These are phyloP conservation scores for Thereva nobilitata DNA, from an alignment of 2,888 invertebrate species.

Conservation along the genomic window DNA sequence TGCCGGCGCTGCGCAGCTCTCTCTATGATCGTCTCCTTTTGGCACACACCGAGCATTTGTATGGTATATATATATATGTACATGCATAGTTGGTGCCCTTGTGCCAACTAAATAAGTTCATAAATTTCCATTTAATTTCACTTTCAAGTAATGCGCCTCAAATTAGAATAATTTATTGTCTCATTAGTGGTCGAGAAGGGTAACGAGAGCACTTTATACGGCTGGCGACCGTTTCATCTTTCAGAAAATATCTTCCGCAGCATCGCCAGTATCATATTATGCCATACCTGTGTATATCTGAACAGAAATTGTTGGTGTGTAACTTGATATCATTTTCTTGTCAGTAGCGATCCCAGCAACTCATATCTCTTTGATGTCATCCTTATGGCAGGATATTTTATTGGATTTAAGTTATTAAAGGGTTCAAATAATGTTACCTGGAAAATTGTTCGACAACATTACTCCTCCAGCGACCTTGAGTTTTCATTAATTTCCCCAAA, in stretches of 20 bases:
- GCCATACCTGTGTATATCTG: background rate
- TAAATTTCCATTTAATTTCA: constrained; percentile 41
- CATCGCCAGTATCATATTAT: constrained; percentile 20
- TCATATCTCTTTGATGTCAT: constrained; percentile 22
- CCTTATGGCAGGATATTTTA: constrained; percentile 22
- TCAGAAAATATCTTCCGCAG: constrained; percentile 4
- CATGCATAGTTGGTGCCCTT: no score
- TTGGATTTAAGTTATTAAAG: constrained; percentile 19
- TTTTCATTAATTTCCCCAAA: no score
- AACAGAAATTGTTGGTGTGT: background rate
- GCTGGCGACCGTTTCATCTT: constrained; percentile 16
- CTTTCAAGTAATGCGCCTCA: constrained; percentile 39
- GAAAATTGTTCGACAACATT: constrained; percentile 5
- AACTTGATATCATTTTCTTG: constrained; percentile 20
- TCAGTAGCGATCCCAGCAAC: background rate
- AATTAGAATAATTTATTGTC: constrained; percentile 42
- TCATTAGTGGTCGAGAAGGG: constrained; percentile 38
- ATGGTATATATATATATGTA: no score
- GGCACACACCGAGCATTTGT: no score
- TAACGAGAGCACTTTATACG: constrained; percentile 26
- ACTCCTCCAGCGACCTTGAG: no score
- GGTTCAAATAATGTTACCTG: constrained; percentile 14
- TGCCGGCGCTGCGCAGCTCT: no score
- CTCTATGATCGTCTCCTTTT: no score
- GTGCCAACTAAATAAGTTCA: constrained; percentile 21